These are phyloP conservation scores for Strix occidentalis DNA, from an alignment of 2,797 vertebrate species.

Conservation along the genomic window DNA sequence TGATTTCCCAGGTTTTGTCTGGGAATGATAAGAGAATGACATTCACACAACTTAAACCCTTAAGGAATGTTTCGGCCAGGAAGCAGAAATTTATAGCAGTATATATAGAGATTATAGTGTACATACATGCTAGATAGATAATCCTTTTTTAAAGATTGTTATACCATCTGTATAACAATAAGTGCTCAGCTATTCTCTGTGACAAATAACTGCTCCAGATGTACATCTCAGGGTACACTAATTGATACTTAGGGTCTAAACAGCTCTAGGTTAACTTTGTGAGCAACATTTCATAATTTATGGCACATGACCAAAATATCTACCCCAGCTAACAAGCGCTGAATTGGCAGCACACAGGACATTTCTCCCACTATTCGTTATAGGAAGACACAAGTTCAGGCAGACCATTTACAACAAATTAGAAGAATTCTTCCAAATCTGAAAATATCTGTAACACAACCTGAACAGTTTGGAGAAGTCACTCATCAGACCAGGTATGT, in stretches of 20 bases:
- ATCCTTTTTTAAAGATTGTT: background rate
- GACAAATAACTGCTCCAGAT: background rate
- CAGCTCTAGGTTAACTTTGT: background rate
- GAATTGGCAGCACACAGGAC: background rate
- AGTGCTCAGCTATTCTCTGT: background rate
- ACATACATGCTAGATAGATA: background rate
- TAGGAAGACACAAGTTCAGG: background rate
- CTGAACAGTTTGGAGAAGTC: background rate
- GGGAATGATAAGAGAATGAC: background rate
- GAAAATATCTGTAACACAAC: background rate
- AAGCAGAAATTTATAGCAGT: background rate
- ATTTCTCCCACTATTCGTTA: background rate
- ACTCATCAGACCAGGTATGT: background rate
- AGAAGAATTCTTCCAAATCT: background rate
- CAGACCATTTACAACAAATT: background rate
- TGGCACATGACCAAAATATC: background rate
- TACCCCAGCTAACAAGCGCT: background rate
- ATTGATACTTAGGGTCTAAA: background rate
- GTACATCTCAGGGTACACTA: background rate
- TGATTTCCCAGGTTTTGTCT: background rate
- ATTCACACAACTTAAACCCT: background rate
- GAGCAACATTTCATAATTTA: background rate
- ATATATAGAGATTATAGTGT: background rate
- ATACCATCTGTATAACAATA: background rate
- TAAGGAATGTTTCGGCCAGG: background rate